phyloP scores from a whole-genome alignment of 2,888 invertebrate genomes.

The Petrophora chlorosata region DNA sequence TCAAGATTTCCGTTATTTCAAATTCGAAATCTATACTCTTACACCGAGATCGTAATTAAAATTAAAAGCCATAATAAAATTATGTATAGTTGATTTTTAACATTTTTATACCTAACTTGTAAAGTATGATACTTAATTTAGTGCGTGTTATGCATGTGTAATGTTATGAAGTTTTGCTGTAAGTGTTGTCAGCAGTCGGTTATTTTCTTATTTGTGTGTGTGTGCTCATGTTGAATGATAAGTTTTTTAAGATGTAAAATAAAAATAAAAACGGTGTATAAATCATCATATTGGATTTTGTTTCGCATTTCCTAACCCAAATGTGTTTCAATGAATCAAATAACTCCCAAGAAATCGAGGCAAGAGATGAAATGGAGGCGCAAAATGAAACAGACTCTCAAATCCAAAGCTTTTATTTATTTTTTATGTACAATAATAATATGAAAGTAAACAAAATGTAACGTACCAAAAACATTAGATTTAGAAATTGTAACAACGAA shows the following conservation, averaged over 20 bases:
- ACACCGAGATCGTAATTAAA: too few species aligned
- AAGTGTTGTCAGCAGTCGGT: constrained; percentile 22
- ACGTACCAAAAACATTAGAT: constrained; percentile 76
- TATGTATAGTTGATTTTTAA: constrained; percentile 15
- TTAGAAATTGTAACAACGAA: constrained; percentile 61
- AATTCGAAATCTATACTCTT: too few species aligned
- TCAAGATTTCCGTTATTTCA: too few species aligned
- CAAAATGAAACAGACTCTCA: constrained; percentile 56
- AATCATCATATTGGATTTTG: too few species aligned
- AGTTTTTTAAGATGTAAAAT: constrained; percentile 26
- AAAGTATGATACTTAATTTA: neutral
- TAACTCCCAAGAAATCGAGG: too few species aligned
- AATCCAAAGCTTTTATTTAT: constrained; percentile 81
- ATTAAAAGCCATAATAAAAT: constrained; percentile 11
- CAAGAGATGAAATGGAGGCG: too few species aligned
- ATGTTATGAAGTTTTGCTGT: constrained; percentile 23
- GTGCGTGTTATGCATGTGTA: neutral
- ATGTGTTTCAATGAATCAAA: too few species aligned
- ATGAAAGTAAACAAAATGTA: constrained; percentile 83
- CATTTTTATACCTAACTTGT: neutral
- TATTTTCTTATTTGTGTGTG: constrained; percentile 27
- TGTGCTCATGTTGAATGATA: constrained; percentile 26
- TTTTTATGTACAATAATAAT: constrained; percentile 81
- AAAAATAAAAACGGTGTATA: too few species aligned
- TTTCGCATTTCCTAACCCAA: too few species aligned